These are phyloP conservation scores for Drosophila antonietae DNA, from an alignment of 2,888 invertebrate genomes.

Conservation along the genomic window DNA sequence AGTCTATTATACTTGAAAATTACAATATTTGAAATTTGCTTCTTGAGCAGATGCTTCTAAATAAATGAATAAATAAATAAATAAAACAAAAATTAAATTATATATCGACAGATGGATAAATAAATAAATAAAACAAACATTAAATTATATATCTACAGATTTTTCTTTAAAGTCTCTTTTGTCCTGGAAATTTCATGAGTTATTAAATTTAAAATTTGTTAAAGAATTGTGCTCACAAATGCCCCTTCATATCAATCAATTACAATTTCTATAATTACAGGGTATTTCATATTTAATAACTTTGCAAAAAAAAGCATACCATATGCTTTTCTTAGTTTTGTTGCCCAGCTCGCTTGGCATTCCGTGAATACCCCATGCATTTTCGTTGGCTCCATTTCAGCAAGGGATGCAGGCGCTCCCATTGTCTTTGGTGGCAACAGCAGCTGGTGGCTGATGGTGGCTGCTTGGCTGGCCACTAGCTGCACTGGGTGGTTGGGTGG, in stretches of 20 bases:
- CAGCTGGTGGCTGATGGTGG: conserved; percentile 21
- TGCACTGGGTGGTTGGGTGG: neutral
- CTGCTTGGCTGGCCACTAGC: conserved; percentile 17
- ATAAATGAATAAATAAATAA: too few relatives aligned
- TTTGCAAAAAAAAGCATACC: neutral
- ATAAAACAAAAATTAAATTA: too few relatives aligned
- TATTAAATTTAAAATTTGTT: too few relatives aligned
- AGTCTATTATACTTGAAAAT: too few relatives aligned
- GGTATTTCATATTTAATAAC: conserved; percentile 26
- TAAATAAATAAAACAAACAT: too few relatives aligned
- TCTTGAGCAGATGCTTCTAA: too few relatives aligned
- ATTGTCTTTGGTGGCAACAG: conserved; percentile 53
- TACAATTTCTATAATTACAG: conserved; percentile 1
- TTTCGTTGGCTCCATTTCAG: conserved; percentile 74
- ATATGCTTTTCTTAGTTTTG: conserved; percentile 44
- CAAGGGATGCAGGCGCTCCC: conserved; percentile 52
- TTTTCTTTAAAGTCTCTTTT: too few relatives aligned
- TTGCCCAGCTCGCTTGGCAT: conserved; percentile 73
- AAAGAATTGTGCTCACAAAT: neutral
- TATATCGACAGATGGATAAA: too few relatives aligned
- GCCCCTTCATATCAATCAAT: too few relatives aligned
- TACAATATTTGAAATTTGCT: too few relatives aligned
- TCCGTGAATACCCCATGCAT: conserved; percentile 78
- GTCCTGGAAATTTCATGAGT: too few relatives aligned
- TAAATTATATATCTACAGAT: too few relatives aligned